Evolutionary conservation across 2,888 invertebrate species (phyloP).

Genomic region (Saturnia japonica): DNA sequence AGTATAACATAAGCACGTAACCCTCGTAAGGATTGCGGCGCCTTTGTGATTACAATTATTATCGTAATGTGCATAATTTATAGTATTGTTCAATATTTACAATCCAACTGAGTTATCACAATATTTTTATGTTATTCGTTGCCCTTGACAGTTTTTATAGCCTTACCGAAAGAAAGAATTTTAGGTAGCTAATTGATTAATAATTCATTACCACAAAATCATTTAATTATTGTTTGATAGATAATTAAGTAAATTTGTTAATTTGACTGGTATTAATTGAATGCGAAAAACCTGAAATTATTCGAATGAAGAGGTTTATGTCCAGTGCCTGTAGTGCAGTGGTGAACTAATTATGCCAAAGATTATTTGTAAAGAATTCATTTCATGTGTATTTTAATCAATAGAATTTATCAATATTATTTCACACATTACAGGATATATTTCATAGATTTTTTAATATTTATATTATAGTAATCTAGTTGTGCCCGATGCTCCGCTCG

Average conservation of each 20-base stretch:
- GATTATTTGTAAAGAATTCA: background rate
- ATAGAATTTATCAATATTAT: background rate
- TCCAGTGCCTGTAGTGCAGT: background rate
- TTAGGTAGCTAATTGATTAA: background rate
- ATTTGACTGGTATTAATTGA: background rate
- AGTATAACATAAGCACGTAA: background rate
- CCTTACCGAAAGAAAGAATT: background rate
- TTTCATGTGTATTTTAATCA: background rate
- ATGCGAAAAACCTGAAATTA: background rate
- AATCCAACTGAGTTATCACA: background rate
- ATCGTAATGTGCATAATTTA: background rate
- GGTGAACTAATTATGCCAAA: background rate
- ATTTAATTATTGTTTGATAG: background rate
- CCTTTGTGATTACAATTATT: conserved; percentile 7
- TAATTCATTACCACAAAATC: background rate
- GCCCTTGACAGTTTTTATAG: background rate
- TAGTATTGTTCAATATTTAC: background rate
- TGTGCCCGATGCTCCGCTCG: too few species aligned
- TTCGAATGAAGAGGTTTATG: background rate
- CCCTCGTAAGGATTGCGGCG: background rate
- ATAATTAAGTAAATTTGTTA: background rate
- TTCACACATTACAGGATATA: background rate
- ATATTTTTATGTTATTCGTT: background rate
- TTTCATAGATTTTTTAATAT: too few species aligned
- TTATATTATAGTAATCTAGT: too few species aligned